Conservation (phyloP, 2,888 invertebrate species). For the Papilio elwesi region DNA sequence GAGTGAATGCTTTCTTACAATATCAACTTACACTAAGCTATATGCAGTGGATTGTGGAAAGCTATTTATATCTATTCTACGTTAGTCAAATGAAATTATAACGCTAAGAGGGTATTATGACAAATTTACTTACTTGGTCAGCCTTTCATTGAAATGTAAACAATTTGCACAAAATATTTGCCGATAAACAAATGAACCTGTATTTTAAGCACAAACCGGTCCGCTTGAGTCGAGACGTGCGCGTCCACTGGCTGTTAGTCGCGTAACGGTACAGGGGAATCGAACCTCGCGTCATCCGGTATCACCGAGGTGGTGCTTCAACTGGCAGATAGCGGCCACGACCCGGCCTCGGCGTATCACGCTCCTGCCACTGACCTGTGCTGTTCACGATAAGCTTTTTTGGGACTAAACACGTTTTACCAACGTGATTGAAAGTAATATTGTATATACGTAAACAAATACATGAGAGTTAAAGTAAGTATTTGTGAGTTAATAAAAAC, state of each 20-base stretch:
- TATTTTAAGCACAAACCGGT: conserved; percentile 7
- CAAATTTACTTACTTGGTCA: not conserved
- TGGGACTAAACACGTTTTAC: not conserved
- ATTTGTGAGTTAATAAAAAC: too few relatives aligned
- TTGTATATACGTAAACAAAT: too few relatives aligned
- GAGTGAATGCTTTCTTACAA: not conserved
- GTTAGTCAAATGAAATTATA: not conserved
- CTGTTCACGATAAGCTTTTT: not conserved
- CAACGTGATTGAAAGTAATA: too few relatives aligned
- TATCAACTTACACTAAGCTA: too few relatives aligned
- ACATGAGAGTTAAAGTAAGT: too few relatives aligned
- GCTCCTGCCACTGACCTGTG: conserved; percentile 17
- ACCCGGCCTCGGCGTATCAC: conserved; percentile 7
- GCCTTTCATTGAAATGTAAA: not conserved
- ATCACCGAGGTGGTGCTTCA: not conserved
- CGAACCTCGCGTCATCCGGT: not conserved
- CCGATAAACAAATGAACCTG: not conserved
- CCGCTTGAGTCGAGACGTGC: not conserved
- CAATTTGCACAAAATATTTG: not conserved
- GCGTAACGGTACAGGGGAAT: conserved; percentile 17
- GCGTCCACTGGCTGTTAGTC: conserved; percentile 1
- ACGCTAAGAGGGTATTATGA: not conserved
- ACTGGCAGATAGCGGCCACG: not conserved
- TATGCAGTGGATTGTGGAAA: too few relatives aligned
- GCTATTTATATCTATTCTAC: too few relatives aligned